Base-by-base conservation (phyloP, 2,888 invertebrate species). In the Microplitis deprimator region DNA sequence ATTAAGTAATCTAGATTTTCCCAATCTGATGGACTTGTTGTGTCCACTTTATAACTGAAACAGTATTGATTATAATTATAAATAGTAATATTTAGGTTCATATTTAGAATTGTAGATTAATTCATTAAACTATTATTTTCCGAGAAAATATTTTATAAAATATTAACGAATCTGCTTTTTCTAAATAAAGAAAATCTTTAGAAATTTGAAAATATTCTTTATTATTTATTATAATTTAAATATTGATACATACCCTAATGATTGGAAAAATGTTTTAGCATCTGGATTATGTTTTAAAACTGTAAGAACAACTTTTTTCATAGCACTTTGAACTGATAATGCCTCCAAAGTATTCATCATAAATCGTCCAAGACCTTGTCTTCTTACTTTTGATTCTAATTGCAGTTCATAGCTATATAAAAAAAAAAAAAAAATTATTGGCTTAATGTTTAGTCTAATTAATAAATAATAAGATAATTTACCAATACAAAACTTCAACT, bases 341-440 rank as follows among this genome's bases (percentile, higher is more conserved):
- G 93, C 90, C 90, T 96, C 96, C 80, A 97, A 90, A 81, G 95
- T 93, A 85, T 93, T 92, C 91, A 97, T 93, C 90, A 97, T 92
- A 86, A 95, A 95, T 87, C 94, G 94, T 5, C 97, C 97, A 65
- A 97, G 91, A 8, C 97, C 97, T 89, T 94, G 94, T 79, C 96
- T 91, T 80, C 95, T 93, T 41, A 93, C 92, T 8, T 90, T 91
- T 72, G 92, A 90, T 86, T 94, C 94, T 82, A 97, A 91, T 90
- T 98, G 97, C 80, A 97, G 92, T 90, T 97, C 97, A 91, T 97
- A 98, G 89, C 96, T 96, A 85, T 71, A 90, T 29, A 80, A 78
- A 40, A 81, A 76, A 80, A 81, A 76, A 80, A 89, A 78, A 89
- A 80, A 75, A 60, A 29, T 62, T 64, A 70, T 38, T 8, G 13